Percentiles rank a stretch among this genome's conserved stretches.
Evolutionary conservation across 2,888 invertebrate species (phyloP).

Genomic region (Esperia sulphurella): DNA sequence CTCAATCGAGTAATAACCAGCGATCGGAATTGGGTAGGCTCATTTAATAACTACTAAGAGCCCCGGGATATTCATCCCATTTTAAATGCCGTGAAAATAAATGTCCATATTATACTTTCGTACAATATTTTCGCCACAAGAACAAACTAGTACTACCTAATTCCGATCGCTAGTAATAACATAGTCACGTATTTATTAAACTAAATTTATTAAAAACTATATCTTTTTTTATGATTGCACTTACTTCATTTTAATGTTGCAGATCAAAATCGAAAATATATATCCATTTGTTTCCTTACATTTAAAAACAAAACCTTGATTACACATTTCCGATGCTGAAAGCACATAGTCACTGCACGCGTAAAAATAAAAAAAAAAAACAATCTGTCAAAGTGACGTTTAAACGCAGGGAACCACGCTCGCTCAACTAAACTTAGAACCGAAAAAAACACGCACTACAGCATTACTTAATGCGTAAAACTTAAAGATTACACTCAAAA

Average conservation of each 20-base stretch:
- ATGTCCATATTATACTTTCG: too few species aligned
- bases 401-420: constrained; percentile 13
- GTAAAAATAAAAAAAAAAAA: constrained; percentile 16
- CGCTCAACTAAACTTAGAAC: constrained; percentile 11
- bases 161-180: too few species aligned
- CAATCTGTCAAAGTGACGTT: constrained; percentile 21
- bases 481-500: constrained; percentile 44
- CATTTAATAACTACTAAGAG: too few species aligned
- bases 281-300: not conserved
- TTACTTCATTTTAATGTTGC: constrained; percentile 4
- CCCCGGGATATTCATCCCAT: too few species aligned
- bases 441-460: constrained; percentile 22
- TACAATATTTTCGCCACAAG: too few species aligned
- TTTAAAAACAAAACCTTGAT: not conserved
- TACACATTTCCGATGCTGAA: constrained; percentile 14
- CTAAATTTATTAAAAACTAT: constrained; percentile 9
- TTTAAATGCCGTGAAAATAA: too few species aligned
- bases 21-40: too few species aligned
- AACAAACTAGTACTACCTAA: too few species aligned
- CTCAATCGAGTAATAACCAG: constrained; percentile 12
- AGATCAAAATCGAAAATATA: constrained; percentile 1
- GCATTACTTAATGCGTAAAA: constrained; percentile 27
- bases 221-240: constrained; percentile 12
- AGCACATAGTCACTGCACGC: constrained; percentile 18
- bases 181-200: constrained; percentile 7